phyloP scores from a whole-genome alignment of 2,888 invertebrate genomes.

The Brenthis ino region DNA sequence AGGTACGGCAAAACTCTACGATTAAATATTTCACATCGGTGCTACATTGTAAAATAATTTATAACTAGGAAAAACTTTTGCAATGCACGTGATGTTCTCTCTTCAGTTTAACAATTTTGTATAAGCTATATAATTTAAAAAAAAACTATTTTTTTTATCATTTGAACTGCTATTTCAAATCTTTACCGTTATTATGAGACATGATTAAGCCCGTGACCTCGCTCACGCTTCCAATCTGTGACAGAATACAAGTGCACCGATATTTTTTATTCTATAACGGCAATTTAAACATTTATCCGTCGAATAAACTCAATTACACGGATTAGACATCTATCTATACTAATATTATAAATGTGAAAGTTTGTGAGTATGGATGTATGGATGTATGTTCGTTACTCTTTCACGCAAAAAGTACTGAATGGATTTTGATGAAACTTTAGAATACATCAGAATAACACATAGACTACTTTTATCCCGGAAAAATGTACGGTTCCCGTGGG shows the following conservation, averaged over 20 bases:
- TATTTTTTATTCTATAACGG: slow-evolving; percentile 20
- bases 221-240: slow-evolving; percentile 24
- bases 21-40: no score
- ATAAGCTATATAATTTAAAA: slow-evolving; percentile 6
- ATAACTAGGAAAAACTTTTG: no score
- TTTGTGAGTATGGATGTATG: no score
- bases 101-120: slow-evolving; percentile 2
- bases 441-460: no score
- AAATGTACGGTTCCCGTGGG: no score
- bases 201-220: slow-evolving; percentile 23
- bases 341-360: no score
- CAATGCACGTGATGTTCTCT: slow-evolving; percentile 6
- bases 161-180: slow-evolving; percentile 1
- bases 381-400: no score
- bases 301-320: not conserved
- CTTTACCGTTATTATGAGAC: slow-evolving; percentile 10
- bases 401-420: no score
- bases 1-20: no score
- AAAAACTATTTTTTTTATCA: not conserved
- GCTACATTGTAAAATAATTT: no score
- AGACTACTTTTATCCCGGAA: no score
- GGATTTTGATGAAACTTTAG: no score
- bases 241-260: slow-evolving; percentile 20
- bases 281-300: slow-evolving; percentile 8
- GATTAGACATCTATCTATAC: not conserved